A percentile compares a stretch with the other conserved stretches of the same genome.
Conservation (phyloP, 2,113 vertebrate genomes). For the Phalacrocorax carbo region DNA sequence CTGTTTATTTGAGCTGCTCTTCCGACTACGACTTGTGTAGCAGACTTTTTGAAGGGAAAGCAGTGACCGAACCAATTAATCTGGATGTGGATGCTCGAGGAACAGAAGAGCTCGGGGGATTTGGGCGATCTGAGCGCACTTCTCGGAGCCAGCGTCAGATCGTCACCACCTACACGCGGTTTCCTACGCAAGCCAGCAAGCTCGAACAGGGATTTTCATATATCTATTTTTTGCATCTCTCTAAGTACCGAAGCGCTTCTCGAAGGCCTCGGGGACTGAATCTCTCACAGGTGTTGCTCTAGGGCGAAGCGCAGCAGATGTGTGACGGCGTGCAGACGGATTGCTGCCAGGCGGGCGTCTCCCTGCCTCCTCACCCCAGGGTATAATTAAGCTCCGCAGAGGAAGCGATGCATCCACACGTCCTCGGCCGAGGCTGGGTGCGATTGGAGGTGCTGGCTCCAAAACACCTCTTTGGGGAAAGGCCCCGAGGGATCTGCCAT, state of each 20-base stretch:
- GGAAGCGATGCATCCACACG: neutral
- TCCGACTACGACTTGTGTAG: neutral
- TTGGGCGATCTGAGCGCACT: fast-evolving
- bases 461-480: neutral
- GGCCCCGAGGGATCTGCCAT: neutral
- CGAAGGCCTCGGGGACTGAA: neutral
- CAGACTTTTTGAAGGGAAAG: neutral
- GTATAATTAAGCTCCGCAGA: neutral
- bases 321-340: neutral
- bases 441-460: neutral
- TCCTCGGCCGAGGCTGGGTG: neutral
- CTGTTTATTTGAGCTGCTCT: neutral
- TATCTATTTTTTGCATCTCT: neutral
- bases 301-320: neutral
- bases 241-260: neutral
- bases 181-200: fast-evolving
- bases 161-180: fast-evolving
- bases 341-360: fast-evolving
- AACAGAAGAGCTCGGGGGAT: fast-evolving
- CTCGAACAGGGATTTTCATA: neutral
- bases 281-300: neutral
- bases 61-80: neutral
- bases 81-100: neutral
- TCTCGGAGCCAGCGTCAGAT: neutral
- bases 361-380: neutral